Conservation (phyloP, 2,888 invertebrate species). For the Drosophila meridionalis region DNA sequence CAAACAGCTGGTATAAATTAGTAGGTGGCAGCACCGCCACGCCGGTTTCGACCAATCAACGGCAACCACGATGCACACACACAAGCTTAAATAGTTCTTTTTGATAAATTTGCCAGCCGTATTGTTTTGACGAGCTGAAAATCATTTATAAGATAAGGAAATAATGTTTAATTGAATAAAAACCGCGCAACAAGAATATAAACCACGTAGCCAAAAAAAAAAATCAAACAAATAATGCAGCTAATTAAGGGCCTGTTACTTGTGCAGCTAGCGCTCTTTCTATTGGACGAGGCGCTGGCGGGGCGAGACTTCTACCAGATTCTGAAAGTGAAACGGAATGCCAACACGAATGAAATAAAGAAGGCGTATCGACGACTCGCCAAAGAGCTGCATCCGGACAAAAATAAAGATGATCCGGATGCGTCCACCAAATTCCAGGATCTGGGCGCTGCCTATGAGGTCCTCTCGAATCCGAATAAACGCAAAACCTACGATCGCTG, state of each 20-base stretch:
- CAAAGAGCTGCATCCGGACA: constrained; percentile 98
- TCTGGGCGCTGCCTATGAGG: constrained; percentile 98
- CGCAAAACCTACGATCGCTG: constrained; percentile 97
- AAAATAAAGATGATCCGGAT: constrained; percentile 96
- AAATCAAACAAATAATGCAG: constrained; percentile 54
- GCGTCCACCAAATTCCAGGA: constrained; percentile 98
- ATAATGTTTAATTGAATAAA: constrained; percentile 46
- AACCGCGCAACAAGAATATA: constrained; percentile 4
- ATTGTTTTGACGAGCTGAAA: constrained; percentile 35
- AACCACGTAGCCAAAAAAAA: constrained; percentile 36
- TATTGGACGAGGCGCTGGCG: constrained; percentile 83
- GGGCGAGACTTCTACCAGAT: constrained; percentile 98
- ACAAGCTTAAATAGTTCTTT: constrained; percentile 59
- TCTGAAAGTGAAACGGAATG: constrained; percentile 91
- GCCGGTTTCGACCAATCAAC: constrained; percentile 77
- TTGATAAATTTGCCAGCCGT: constrained; percentile 62
- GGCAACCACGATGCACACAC: constrained; percentile 76
- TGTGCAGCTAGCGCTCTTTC: constrained; percentile 67
- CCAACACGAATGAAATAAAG: constrained; percentile 97
- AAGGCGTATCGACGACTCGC: constrained; percentile 98
- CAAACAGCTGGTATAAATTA: constrained; percentile 27
- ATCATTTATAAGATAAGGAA: constrained; percentile 29
- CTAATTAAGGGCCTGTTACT: constrained; percentile 60
- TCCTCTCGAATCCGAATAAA: constrained; percentile 96
- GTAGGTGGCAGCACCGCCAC: constrained; percentile 42